A percentile compares a stretch with the other conserved stretches of the same genome.
phyloP scores from a whole-genome alignment of 2,113 vertebrate species.

The Proterorhinus semilunaris region DNA sequence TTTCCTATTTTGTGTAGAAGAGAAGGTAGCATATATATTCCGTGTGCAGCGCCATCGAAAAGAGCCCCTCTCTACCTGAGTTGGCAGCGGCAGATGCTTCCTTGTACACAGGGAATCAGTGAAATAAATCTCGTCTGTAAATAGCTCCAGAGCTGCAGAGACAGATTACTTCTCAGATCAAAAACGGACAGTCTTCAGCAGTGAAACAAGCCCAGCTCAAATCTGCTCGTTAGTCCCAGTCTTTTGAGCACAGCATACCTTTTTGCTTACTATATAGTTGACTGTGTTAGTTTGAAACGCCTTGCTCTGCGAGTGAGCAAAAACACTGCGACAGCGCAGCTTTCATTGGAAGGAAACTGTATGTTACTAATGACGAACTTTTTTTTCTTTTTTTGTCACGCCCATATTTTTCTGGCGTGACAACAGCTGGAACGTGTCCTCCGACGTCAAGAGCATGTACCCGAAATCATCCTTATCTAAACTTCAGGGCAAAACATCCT shows the following conservation, averaged over 20 bases:
- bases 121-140: constrained; percentile 68
- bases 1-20: constrained; percentile 34
- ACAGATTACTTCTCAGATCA: constrained; percentile 64
- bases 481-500: too few species aligned
- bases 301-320: constrained; percentile 25
- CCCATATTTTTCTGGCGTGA: too few species aligned
- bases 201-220: constrained; percentile 53
- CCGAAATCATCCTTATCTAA: too few species aligned
- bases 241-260: constrained; percentile 43
- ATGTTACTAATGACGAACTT: too few species aligned
- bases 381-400: too few species aligned
- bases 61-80: constrained; percentile 53
- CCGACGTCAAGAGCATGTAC: too few species aligned
- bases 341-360: too few species aligned
- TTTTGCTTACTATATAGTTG: constrained; percentile 29
- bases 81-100: constrained; percentile 53
- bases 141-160: constrained; percentile 64
- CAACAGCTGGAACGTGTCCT: too few species aligned
- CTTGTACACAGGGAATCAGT: constrained; percentile 65
- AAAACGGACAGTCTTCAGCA: constrained; percentile 50
- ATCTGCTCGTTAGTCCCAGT: constrained; percentile 56
- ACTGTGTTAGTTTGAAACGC: constrained; percentile 18
- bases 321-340: neutral
- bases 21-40: constrained; percentile 25
- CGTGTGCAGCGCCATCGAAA: constrained; percentile 44